Conservation (phyloP, 2,113 vertebrate species). For the Eublepharis macularius region DNA sequence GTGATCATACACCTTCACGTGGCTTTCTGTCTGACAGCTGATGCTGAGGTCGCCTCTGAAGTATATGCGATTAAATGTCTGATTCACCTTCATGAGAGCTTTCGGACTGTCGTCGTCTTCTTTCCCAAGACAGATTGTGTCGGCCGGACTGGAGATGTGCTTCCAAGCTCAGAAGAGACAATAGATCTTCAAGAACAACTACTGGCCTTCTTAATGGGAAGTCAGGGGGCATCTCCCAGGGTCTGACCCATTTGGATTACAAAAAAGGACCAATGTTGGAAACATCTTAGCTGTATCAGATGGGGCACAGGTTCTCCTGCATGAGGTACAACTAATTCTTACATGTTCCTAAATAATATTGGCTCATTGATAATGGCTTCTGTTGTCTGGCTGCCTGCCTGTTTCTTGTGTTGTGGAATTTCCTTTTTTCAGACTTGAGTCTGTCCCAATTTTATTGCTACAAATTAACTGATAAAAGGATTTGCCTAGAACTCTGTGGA, state of each 20-base stretch:
- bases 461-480: no score
- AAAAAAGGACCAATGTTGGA: neutral
- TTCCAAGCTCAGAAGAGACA: neutral
- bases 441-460: no score
- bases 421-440: no score
- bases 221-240: no score
- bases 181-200: neutral
- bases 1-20: neutral
- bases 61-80: neutral
- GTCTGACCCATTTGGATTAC: neutral
- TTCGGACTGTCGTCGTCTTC: neutral
- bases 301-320: conserved; percentile 20
- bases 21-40: neutral
- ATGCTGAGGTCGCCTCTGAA: neutral
- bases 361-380: neutral
- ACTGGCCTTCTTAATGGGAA: neutral
- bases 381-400: neutral
- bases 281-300: neutral
- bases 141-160: neutral
- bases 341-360: neutral
- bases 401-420: neutral
- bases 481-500: no score
- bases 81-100: neutral
- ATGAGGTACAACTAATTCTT: neutral
- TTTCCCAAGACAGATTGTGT: neutral